phyloP scores from a whole-genome alignment of 2,888 invertebrate genomes.

The Cephus sareptanus region DNA sequence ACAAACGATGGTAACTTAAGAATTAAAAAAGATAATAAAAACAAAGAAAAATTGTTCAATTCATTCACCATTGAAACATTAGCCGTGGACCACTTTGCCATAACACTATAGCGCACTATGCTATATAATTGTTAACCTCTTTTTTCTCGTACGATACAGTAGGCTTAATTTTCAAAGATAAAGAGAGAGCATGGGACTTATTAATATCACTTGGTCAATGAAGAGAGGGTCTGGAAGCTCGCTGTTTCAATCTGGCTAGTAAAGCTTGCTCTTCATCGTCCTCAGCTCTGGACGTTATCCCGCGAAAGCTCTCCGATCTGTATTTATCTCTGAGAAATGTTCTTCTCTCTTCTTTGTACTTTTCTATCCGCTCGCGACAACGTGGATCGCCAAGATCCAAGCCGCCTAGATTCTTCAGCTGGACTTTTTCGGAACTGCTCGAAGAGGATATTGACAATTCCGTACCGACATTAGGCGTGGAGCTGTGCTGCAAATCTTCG shows the following conservation, averaged over 20 bases:
- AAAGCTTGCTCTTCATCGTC: slow-evolving; percentile 61
- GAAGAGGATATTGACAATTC: slow-evolving; percentile 37
- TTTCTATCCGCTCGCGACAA: slow-evolving; percentile 83
- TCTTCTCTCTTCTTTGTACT: slow-evolving; percentile 91
- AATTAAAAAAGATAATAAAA: neutral
- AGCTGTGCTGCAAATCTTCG: slow-evolving; percentile 60
- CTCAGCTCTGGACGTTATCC: slow-evolving; percentile 58
- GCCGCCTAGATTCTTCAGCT: slow-evolving; percentile 55
- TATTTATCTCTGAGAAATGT: slow-evolving; percentile 88
- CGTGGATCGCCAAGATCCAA: slow-evolving; percentile 61
- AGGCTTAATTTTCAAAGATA: slow-evolving; percentile 16
- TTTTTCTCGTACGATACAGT: slow-evolving; percentile 20
- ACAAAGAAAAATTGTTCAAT: slow-evolving; percentile 10
- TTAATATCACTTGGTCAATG: slow-evolving; percentile 55
- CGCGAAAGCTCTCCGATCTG: slow-evolving; percentile 82
- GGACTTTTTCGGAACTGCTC: slow-evolving; percentile 41
- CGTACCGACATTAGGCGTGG: slow-evolving; percentile 59
- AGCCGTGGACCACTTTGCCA: neutral
- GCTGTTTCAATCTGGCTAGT: slow-evolving; percentile 66
- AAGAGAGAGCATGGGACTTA: slow-evolving; percentile 25
- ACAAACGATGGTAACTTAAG: neutral
- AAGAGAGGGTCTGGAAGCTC: slow-evolving; percentile 63
- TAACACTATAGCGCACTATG: neutral
- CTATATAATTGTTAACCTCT: slow-evolving; percentile 16
- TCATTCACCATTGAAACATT: slow-evolving; percentile 5